phyloP scores from a whole-genome alignment of 2,113 vertebrate genomes.

The Regulus satrapa region DNA sequence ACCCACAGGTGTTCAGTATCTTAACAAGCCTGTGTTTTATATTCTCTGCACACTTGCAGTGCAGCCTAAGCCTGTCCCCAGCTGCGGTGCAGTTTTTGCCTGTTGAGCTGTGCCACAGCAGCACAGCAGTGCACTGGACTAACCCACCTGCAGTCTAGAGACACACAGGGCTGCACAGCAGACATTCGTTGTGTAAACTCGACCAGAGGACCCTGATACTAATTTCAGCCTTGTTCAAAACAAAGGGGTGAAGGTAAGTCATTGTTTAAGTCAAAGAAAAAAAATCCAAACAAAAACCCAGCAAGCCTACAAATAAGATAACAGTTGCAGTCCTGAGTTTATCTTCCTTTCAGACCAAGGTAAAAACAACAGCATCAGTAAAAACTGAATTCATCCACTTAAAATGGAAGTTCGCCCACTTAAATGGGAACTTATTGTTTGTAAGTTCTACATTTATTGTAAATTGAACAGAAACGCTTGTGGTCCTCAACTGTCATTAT shows the following conservation, averaged over 20 bases:
- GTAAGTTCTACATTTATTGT: background rate
- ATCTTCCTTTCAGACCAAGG: background rate
- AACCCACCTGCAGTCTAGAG: background rate
- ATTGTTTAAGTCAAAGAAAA: background rate
- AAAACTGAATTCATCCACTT: background rate
- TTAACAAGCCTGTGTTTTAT: background rate
- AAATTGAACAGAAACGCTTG: background rate
- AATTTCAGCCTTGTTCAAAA: background rate
- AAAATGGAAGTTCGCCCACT: background rate
- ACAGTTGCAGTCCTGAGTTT: background rate
- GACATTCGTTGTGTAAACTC: background rate
- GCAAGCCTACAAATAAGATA: background rate
- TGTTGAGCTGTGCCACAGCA: background rate
- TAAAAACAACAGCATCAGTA: background rate
- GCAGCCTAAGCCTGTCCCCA: background rate
- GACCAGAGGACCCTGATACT: background rate
- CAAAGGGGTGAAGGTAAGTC: background rate
- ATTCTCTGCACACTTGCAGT: background rate
- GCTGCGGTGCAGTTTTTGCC: background rate
- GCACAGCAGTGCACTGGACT: background rate
- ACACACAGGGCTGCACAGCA: background rate
- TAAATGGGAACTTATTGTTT: background rate
- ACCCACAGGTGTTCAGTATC: accelerated
- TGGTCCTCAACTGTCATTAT: background rate
- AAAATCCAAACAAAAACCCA: background rate